phyloP scores from a whole-genome alignment of 1,140 invertebrate genomes.

The Portunus trituberculatus region DNA sequence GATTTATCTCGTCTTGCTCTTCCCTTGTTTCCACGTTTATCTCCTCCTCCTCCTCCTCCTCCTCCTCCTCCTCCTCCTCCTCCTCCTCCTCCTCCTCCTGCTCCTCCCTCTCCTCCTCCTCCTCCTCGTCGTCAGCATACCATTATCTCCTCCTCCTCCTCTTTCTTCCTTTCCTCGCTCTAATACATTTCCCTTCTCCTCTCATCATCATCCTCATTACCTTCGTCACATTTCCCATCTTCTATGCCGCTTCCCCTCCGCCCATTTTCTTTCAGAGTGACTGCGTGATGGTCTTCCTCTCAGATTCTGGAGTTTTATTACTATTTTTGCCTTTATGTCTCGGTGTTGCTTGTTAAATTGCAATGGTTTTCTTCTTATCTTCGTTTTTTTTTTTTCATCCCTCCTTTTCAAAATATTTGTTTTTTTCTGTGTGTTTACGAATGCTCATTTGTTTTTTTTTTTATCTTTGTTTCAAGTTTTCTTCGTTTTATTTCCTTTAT shows the following conservation, averaged over 20 bases:
- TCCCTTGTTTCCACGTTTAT: not conserved
- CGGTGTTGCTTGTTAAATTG: not conserved
- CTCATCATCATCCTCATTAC: not conserved
- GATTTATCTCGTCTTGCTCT: not conserved
- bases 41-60: not conserved
- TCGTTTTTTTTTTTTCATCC: not conserved
- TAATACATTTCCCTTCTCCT: not conserved
- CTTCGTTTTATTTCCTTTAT: too few relatives aligned
- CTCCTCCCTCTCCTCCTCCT: slow-evolving; percentile 1
- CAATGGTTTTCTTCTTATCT: not conserved
- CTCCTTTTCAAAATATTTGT: not conserved
- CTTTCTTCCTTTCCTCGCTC: not conserved
- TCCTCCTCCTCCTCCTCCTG: not conserved
- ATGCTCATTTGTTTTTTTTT: too few relatives aligned
- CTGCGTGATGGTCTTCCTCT: not conserved
- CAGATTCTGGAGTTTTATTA: not conserved
- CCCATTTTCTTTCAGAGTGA: not conserved
- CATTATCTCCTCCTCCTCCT: not conserved
- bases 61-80: not conserved
- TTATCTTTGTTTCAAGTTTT: too few relatives aligned
- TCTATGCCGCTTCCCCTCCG: not conserved
- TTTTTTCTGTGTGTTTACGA: not conserved
- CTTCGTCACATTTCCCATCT: slow-evolving; percentile 20
- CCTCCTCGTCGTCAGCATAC: not conserved
- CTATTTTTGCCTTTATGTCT: not conserved